Base-by-base conservation (phyloP, 2,797 vertebrate species). In the Leucoraja ocellata region DNA sequence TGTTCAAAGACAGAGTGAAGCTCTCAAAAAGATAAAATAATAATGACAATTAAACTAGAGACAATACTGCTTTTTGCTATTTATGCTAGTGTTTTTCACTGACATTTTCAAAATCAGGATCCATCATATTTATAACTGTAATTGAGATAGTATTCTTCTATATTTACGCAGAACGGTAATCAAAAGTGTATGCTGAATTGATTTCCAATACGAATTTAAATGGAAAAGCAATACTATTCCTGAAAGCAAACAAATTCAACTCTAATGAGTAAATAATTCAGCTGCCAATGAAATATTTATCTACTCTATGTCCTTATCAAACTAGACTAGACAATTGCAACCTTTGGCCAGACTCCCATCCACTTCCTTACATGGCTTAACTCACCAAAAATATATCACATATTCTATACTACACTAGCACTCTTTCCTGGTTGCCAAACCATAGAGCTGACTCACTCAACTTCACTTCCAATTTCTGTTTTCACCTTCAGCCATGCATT, bases 51-150 rank as follows among this genome's bases (percentile, higher is more conserved):
- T 95, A 94, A 25, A 95, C 65, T 71, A 39, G 95, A 95, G 96
- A 95, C 95, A 46, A 94, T 95, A 93, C 93, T 92, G 95, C 94
- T 96, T 96, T 95, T 95, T 96, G 96, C 95, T 95, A n/a, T 68
- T 39, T 63, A 65, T 39, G 5, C 36, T 79, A 88, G 36, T 63
- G 16, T 63, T 65, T 88, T 88, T 88, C 63, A 88, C 61, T 88
- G 84, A 65, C 84, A 65, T 65, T 65, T 65, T 88, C 28, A 88
- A 65, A 88, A 88, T 65, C n/a, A 68, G n/a, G 9, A 68, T 68
- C 84, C 65, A 68, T 65, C 4, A 0, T 65, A 88, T 86, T 25
- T 32, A 32, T 65, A 65, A 88, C 65, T 13, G 65, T n/a, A 86
- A 32, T 86, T 39, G 65, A 65, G 84, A 65, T 36, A 32, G 13